Evolutionary conservation across 2,888 invertebrate genomes (phyloP), one percentile per base, ranked within the genome.

Genomic region (Ormyrus labotus): DNA sequence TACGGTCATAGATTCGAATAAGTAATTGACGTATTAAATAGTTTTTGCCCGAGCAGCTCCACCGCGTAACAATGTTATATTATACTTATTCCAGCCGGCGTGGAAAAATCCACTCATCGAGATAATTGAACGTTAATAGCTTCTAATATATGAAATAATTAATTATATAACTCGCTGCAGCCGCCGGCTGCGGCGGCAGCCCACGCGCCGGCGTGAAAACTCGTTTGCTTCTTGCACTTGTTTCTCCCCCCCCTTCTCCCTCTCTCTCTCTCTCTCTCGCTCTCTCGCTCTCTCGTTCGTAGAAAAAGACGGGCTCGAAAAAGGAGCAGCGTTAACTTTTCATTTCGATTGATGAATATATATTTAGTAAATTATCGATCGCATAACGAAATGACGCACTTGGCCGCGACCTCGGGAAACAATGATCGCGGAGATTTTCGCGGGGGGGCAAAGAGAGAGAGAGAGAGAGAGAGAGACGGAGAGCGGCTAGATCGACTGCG

Each of bases 101-200:
- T 84, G 85, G 87, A 87, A 87, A 87, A 87, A 85, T 85, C 85
- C 86, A 84, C 84, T 85, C 84, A 84, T 85, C 82, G 80, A 84
- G 84, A 86, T 86, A 87, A 87, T 87, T 86, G 84, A 85, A 81
- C 86, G 85, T 86, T 87, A 86, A 87, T 87, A 84, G 87, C 87
- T 85, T 86, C 85, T 86, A 87, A 87, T 86, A 86, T 86, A 86
- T 86, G 86, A 87, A 86, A 87, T 86, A 87, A 87, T 86, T 86
- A 86, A 86, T 87, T 86, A 87, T 84, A 87, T 86, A 86, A 87
- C 85, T 80, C 53, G 65, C 79, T 79, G 82, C 79, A 70, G 78
- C 9, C 11, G 63, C 63, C 45, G 79, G 57, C 81, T 80, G 83
- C 73, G 69, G 60, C 76, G 34, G 34, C 34, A 34, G 34, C 34